Base-by-base conservation (phyloP, 2,888 invertebrate species). In the Trissolcus brochymenae region DNA sequence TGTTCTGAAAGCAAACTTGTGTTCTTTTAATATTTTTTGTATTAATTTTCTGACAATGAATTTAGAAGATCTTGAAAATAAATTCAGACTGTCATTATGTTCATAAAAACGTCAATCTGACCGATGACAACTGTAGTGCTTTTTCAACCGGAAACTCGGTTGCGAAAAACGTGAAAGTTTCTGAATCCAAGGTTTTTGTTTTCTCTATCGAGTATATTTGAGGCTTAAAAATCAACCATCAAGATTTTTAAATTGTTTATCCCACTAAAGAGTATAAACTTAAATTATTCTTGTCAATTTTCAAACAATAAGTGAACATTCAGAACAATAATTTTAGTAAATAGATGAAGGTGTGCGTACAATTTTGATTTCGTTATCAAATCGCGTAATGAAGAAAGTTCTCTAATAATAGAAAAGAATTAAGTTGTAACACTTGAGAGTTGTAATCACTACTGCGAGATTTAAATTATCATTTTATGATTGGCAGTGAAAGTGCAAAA, bases 401-500 rank as follows among this genome's bases (percentile, higher is more conserved):
- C 4, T 16, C 46, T 35, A 21, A 17, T 43, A 50, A 14, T 17
- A 19, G 50, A 60, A 60, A 35, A 50, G 16, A 21, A 59, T 49
- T 50, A 16, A 35, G 29, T 60, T 35, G 14, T 43, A 60, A 43
- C 9, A 11, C 13, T 6, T 1, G 13, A 60, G 7, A 6, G 7
- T 17, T 46, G 46, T 19, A 60, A 50, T 4, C 35, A 11, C 35
- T 21, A 13, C 13, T 35, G 19, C n/a, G 49, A 50, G 35, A 40
- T 11, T 62, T 16, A 21, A 62, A 51, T 35, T 21, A 14, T 25
- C 25, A 25, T 41, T 7, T 21, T 51, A 53, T 51, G 62, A 62
- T 62, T 62, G 62, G 6, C 53, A 51, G 62, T 62, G 62, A 62
- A 62, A 62, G 62, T 53, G 21, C 62, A 21, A 53, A 6, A 61